Percentiles rank a stretch among this genome's conserved stretches.
These are phyloP conservation scores for Setophaga petechia DNA, from an alignment of 2,113 vertebrate species.

Conservation along the genomic window DNA sequence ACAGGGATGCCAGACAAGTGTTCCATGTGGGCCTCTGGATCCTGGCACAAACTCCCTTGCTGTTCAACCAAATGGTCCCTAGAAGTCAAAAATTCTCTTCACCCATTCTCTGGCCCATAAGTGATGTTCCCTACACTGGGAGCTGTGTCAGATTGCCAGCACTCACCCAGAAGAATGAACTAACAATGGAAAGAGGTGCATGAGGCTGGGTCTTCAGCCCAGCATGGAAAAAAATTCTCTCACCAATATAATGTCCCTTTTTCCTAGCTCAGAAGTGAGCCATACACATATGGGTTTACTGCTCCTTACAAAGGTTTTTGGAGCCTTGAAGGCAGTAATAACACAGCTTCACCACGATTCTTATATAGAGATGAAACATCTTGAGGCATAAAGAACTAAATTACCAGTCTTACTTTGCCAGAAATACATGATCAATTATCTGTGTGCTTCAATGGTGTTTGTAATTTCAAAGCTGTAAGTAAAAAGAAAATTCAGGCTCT, in stretches of 20 bases:
- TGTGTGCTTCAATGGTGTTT: neutral
- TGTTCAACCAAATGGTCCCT: neutral
- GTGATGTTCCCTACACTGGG: neutral
- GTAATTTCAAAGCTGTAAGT: neutral
- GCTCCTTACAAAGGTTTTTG: neutral
- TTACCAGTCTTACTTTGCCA: neutral
- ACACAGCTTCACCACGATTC: neutral
- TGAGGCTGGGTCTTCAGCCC: neutral
- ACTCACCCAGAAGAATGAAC: neutral
- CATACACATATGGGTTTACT: neutral
- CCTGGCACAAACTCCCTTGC: neutral
- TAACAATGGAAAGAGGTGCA: neutral
- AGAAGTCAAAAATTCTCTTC: neutral
- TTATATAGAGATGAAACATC: neutral
- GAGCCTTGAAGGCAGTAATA: neutral
- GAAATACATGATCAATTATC: neutral
- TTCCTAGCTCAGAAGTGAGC: neutral
- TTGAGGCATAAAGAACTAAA: neutral
- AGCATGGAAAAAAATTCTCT: neutral
- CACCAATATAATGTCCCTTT: neutral
- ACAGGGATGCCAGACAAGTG: neutral
- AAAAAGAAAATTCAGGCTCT: neutral
- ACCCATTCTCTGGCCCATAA: neutral
- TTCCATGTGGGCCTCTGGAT: neutral
- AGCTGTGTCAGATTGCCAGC: neutral